Percentiles rank a stretch among this genome's conserved stretches.
Conservation (phyloP, 2,797 vertebrate genomes). For the Pangasius larnaudii region DNA sequence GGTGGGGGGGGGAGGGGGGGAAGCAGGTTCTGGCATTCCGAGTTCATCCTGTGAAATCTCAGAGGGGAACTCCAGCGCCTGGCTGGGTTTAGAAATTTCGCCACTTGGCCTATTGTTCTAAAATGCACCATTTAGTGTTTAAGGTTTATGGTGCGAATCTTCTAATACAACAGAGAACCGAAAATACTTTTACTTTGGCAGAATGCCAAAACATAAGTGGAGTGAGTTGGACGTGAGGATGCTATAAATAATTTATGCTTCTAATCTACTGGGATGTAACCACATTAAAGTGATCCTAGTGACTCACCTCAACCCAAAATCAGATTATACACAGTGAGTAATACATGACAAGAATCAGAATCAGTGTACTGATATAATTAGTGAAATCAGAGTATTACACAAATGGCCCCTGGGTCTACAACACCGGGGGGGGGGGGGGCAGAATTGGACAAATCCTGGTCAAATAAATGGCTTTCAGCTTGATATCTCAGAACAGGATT, state of each 20-base stretch:
- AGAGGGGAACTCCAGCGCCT: not conserved
- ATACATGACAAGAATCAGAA: not conserved
- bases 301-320: conserved; percentile 5
- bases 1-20: not conserved
- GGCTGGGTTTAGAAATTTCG: not conserved
- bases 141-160: not conserved
- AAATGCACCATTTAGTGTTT: not conserved
- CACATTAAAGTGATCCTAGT: not conserved
- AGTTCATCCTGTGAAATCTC: not conserved
- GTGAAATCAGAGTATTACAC: not conserved
- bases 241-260: not conserved
- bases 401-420: not conserved
- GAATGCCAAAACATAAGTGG: not conserved
- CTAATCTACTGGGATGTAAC: not conserved
- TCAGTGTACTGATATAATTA: not conserved
- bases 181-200: not conserved
- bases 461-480: not conserved
- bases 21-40: not conserved
- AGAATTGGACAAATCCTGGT: not conserved
- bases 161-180: not conserved
- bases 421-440: too few species aligned
- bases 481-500: not conserved
- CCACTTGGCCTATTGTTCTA: conserved; percentile 6
- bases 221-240: not conserved
- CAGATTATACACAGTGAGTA: conserved; percentile 2